Conservation (phyloP, 2,113 vertebrate species). For the Cyanistes caeruleus region DNA sequence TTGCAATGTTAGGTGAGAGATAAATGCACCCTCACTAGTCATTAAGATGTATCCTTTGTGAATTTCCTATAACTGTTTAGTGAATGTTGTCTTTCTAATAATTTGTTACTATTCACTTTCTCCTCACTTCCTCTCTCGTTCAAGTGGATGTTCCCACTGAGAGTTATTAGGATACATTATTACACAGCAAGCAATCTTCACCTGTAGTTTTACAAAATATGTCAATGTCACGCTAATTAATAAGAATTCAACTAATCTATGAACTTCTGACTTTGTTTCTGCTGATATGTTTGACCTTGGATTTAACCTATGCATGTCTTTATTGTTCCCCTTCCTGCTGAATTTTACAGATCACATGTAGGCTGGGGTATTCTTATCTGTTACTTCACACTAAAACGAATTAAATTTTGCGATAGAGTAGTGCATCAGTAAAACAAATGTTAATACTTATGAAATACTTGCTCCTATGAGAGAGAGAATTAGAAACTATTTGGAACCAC, state of each 20-base stretch:
- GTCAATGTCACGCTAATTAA: conserved; percentile 10
- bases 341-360: not conserved
- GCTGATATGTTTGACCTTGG: not conserved
- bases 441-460: not conserved
- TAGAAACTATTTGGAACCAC: not conserved
- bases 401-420: not conserved
- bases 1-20: not conserved
- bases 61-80: not conserved
- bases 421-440: not conserved
- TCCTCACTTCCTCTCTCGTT: not conserved
- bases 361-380: not conserved
- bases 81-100: not conserved
- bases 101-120: not conserved
- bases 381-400: not conserved
- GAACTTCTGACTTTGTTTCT: not conserved
- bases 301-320: not conserved
- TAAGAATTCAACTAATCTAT: not conserved
- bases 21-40: not conserved
- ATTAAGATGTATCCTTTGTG: not conserved
- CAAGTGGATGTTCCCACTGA: conserved; percentile 3
- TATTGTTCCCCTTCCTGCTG: not conserved
- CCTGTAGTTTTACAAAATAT: conserved; percentile 5
- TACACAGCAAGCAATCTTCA: not conserved
- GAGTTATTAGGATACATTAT: conserved; percentile 13
- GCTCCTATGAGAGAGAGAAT: not conserved